phyloP scores from a whole-genome alignment of 2,797 vertebrate species.

The Acridotheres tristis region DNA sequence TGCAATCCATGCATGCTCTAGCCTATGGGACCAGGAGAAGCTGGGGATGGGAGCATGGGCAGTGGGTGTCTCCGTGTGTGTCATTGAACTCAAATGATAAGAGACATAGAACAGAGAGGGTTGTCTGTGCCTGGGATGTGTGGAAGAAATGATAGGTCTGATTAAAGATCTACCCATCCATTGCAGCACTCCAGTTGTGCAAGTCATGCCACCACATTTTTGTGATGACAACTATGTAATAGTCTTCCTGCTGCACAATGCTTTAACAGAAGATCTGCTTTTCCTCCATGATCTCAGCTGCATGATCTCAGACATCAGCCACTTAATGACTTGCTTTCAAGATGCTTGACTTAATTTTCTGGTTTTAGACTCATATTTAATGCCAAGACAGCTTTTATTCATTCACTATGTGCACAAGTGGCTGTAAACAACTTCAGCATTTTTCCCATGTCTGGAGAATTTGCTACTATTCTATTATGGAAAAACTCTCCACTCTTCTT shows the following conservation, averaged over 20 bases:
- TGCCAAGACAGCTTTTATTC: background rate
- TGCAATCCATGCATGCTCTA: background rate
- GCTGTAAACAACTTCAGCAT: background rate
- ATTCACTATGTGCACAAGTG: background rate
- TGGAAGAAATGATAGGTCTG: background rate
- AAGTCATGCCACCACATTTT: background rate
- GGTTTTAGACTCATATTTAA: background rate
- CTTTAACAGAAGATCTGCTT: background rate
- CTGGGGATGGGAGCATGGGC: background rate
- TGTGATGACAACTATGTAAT: background rate
- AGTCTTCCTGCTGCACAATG: background rate
- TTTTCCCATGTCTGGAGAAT: background rate
- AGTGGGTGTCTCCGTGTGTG: background rate
- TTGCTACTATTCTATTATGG: background rate
- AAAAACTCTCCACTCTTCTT: background rate
- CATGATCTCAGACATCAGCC: background rate
- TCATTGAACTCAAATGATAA: background rate
- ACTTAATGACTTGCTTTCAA: background rate
- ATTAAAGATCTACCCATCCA: background rate
- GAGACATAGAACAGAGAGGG: background rate
- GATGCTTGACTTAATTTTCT: background rate
- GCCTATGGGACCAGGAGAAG: background rate
- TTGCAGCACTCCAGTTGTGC: background rate
- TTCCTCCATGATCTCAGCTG: background rate
- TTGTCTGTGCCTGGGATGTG: background rate